Percentiles rank a stretch among this genome's conserved stretches.
Evolutionary conservation across 2,888 invertebrate genomes (phyloP).

Genomic region (Petrolisthes manimaculis): DNA sequence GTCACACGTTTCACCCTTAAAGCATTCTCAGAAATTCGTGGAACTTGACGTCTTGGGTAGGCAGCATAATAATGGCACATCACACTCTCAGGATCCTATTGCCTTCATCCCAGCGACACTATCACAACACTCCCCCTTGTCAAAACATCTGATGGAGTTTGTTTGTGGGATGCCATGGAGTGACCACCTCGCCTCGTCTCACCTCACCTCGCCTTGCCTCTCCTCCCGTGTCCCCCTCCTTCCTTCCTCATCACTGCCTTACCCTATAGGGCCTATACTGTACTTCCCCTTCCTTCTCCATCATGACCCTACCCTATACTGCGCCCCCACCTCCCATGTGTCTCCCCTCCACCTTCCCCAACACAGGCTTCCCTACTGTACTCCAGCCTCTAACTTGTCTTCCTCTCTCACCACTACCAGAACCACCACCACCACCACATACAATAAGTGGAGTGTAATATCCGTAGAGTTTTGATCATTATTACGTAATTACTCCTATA

Average conservation of each 20-base stretch:
- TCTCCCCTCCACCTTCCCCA: background rate
- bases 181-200: constrained; percentile 5
- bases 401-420: background rate
- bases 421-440: background rate
- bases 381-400: background rate
- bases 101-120: constrained; percentile 23
- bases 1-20: no score
- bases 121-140: constrained; percentile 37
- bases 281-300: background rate
- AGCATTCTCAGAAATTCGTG: no score
- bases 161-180: constrained; percentile 25
- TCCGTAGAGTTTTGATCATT: no score
- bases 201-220: constrained; percentile 4
- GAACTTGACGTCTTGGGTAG: background rate
- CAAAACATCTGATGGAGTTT: constrained; percentile 37
- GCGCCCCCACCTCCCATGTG: background rate
- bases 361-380: background rate
- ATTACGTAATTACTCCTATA: no score
- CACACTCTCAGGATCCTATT: background rate
- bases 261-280: no score
- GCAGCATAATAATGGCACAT: background rate
- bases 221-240: background rate
- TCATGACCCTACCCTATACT: constrained; percentile 15
- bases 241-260: background rate
- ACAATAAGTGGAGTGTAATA: no score